These are phyloP conservation scores for Parnassius smintheus DNA, from an alignment of 2,888 invertebrate species.

Conservation along the genomic window DNA sequence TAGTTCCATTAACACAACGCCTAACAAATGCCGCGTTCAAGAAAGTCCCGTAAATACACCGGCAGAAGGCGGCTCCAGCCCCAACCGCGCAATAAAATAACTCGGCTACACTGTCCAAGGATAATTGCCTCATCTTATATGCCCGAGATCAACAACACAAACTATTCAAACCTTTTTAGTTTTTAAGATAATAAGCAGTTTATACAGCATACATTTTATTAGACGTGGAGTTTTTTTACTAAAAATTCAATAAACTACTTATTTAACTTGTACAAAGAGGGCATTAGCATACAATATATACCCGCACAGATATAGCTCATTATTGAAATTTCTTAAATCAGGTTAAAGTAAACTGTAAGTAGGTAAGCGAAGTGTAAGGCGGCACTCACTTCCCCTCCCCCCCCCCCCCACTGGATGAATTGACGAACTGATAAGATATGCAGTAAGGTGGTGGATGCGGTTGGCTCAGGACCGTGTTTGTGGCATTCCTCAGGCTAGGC, in stretches of 20 bases:
- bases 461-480: too few species aligned
- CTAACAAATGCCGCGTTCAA: slow-evolving; percentile 37
- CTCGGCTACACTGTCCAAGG: slow-evolving; percentile 42
- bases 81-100: slow-evolving; percentile 44
- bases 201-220: slow-evolving; percentile 7
- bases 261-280: too few species aligned
- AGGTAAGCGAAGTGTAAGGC: too few species aligned
- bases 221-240: slow-evolving; percentile 3
- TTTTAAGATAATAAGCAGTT: slow-evolving; percentile 15
- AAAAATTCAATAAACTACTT: not conserved
- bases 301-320: too few species aligned
- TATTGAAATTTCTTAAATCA: too few species aligned
- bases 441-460: too few species aligned
- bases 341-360: too few species aligned
- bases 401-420: too few species aligned
- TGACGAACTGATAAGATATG: too few species aligned
- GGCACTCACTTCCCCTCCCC: too few species aligned
- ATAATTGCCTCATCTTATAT: slow-evolving; percentile 48
- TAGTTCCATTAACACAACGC: slow-evolving; percentile 26
- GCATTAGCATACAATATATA: too few species aligned
- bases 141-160: slow-evolving; percentile 37
- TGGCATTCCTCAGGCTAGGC: too few species aligned
- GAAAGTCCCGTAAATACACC: slow-evolving; percentile 41
- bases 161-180: slow-evolving; percentile 32
- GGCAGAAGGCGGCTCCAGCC: slow-evolving; percentile 36